Evolutionary conservation across 2,113 vertebrate genomes (phyloP), one percentile per base, ranked within the genome.

Genomic region (Rhinolophus ferrumequinum): DNA sequence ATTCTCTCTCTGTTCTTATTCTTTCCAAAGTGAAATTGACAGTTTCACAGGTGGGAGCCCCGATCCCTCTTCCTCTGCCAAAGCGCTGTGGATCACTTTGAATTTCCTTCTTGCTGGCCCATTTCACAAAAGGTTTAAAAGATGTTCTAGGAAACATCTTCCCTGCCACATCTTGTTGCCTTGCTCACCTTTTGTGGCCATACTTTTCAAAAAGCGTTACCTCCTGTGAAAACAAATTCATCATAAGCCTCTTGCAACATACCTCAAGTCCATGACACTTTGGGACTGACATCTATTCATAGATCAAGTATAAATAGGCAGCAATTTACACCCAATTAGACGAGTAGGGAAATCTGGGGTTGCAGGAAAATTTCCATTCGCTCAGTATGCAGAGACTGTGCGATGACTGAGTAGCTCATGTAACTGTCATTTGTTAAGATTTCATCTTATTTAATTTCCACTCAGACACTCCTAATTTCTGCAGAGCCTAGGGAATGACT

Each of bases 361-460:
- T 96, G 83, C 19, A 93, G 47, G 72, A 97, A 94, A 97, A 60
- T 96, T 97, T 93, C 73, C 30, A 4, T 33, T 97, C 67, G 24
- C 4, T 97, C 70, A 89, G 52, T 89, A 80, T 97, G 93, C 50
- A 76, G 90, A n/a, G 88, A 33, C 28, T 75, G 64, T 58, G 77
- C 67, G 62, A 95, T 81, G 77, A 16, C 90, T 93, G 38, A 87
- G 77, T 87, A 93, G 96, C 90, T 93, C 94, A 95, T 67, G 26
- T 52, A 92, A 82, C 69, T 96, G 87, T 87, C 88, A 33, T 97
- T 98, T 96, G 62, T 81, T 96, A 62, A 72, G 94, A 95, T 96
- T 82, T 95, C 81, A 89, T 58, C 67, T 88, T 97, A 90, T 97
- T 97, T 97, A 96, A 97, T 98, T 97, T 97, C 92, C 54, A 92